A percentile compares a stretch with the other conserved stretches of the same genome.
Conservation (phyloP, 1,140 invertebrate genomes). For the Penaeus indicus region DNA sequence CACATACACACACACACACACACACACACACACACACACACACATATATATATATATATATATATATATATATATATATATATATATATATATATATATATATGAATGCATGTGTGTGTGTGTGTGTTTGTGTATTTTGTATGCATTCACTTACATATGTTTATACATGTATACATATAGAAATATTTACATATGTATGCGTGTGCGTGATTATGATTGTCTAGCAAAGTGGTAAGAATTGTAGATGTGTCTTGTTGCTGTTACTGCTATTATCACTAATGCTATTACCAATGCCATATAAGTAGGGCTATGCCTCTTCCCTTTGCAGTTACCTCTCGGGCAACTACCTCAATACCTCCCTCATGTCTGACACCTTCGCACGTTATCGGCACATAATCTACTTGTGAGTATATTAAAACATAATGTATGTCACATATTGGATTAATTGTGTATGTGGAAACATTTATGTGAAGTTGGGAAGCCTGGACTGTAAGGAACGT, state of each 20-base stretch:
- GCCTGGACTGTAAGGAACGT: neutral
- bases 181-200: neutral
- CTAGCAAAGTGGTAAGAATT: neutral
- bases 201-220: neutral
- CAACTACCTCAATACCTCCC: neutral
- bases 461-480: too few relatives aligned
- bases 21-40: neutral
- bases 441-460: too few relatives aligned
- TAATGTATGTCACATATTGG: too few relatives aligned
- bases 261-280: too few relatives aligned
- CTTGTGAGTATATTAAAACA: neutral
- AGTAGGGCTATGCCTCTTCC: neutral
- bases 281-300: too few relatives aligned
- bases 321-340: conserved; percentile 6
- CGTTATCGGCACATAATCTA: conserved; percentile 6
- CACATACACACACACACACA: neutral
- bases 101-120: neutral
- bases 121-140: conserved; percentile 20
- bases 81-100: neutral
- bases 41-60: neutral
- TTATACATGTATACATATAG: neutral
- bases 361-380: neutral
- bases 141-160: neutral
- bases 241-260: too few relatives aligned
- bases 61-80: neutral